Conservation (phyloP, 2,888 invertebrate genomes). For the Atrina japonica region DNA sequence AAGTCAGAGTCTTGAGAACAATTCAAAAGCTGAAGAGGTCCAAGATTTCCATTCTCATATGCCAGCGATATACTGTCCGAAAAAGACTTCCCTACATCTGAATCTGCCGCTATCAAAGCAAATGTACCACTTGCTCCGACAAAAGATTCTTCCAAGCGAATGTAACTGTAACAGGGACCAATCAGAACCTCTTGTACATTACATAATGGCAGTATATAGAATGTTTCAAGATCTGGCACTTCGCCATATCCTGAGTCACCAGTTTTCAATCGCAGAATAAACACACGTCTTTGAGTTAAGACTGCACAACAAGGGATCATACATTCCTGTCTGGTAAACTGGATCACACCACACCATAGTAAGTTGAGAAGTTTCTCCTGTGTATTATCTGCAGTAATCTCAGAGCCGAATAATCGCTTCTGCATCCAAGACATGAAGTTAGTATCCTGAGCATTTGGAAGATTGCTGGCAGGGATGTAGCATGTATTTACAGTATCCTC, state of each 20-base stretch:
- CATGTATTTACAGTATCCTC: neutral
- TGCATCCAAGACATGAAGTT: conserved; percentile 66
- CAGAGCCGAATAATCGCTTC: conserved; percentile 57
- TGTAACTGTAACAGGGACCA: conserved; percentile 71
- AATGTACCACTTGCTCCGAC: conserved; percentile 75
- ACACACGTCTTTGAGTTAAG: conserved; percentile 67
- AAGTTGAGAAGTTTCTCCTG: conserved; percentile 64
- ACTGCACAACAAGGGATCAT: conserved; percentile 72
- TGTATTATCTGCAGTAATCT: conserved; percentile 29
- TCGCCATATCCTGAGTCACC: conserved; percentile 59
- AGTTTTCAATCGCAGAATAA: conserved; percentile 64
- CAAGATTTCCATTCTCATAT: conserved; percentile 44
- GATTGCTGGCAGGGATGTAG: conserved; percentile 28
- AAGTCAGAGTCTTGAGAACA: conserved; percentile 62
- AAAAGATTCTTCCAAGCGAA: conserved; percentile 77
- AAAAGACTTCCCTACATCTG: conserved; percentile 68
- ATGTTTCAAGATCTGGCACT: conserved; percentile 72
- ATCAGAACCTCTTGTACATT: conserved; percentile 76
- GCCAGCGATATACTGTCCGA: conserved; percentile 60
- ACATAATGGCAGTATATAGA: conserved; percentile 72
- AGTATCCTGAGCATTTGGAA: conserved; percentile 55
- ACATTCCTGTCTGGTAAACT: conserved; percentile 59
- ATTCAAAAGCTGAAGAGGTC: conserved; percentile 59
- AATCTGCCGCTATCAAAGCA: conserved; percentile 68
- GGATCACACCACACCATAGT: conserved; percentile 75